Percentiles rank a stretch among this genome's conserved stretches.
These are phyloP conservation scores for Callionymus lyra DNA, from an alignment of 2,113 vertebrate species.

Conservation along the genomic window DNA sequence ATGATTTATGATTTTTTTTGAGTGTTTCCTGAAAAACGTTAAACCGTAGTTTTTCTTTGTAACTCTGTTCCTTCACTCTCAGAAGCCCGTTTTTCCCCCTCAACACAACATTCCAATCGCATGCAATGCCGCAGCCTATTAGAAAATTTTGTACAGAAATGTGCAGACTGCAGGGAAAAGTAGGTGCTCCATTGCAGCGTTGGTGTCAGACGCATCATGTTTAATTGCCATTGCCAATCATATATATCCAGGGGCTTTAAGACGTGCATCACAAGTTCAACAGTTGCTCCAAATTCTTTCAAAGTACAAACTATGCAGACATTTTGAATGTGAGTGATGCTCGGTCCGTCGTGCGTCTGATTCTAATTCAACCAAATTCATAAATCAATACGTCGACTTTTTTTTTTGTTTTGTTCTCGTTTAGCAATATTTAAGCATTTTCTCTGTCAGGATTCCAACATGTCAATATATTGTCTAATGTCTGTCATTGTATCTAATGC, in stretches of 20 bases:
- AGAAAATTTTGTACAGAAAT: conserved; percentile 1
- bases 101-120: background rate
- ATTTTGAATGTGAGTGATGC: conserved; percentile 59
- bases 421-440: conserved; percentile 38
- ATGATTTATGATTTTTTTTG: background rate
- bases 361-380: conserved; percentile 46
- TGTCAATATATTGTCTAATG: conserved; percentile 11
- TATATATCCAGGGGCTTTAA: background rate
- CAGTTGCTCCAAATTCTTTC: conserved; percentile 23
- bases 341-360: conserved; percentile 18
- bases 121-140: background rate
- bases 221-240: conserved; percentile 1
- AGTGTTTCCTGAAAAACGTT: conserved; percentile 12
- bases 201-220: conserved; percentile 1
- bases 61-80: conserved; percentile 10
- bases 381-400: conserved; percentile 33
- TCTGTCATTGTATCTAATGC: conserved; percentile 23
- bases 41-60: conserved; percentile 1
- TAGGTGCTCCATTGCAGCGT: conserved; percentile 5
- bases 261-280: no score
- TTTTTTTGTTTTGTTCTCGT: conserved; percentile 3
- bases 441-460: conserved; percentile 7
- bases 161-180: conserved; percentile 20
- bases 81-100: conserved; percentile 16
- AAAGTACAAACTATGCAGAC: conserved; percentile 64